Conservation (phyloP, 2,797 vertebrate genomes). For the Eulemur mongoz region DNA sequence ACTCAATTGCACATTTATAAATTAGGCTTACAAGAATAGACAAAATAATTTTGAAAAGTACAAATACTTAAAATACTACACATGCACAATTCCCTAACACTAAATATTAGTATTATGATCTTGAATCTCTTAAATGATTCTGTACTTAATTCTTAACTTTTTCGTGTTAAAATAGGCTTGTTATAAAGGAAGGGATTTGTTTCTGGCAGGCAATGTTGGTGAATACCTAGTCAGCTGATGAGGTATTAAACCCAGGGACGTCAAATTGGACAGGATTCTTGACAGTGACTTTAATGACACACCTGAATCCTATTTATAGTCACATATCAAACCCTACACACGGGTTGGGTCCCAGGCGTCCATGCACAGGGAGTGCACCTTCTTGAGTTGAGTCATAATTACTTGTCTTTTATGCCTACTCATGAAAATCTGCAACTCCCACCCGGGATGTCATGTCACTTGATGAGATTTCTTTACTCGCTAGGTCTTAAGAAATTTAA, state of each 20-base stretch:
- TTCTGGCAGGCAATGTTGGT: background rate
- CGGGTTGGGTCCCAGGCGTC: background rate
- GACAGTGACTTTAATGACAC: background rate
- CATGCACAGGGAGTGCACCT: background rate
- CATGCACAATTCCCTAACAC: background rate
- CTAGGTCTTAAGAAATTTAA: background rate
- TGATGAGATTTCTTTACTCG: background rate
- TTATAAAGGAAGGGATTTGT: background rate
- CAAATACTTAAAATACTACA: background rate
- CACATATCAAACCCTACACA: background rate
- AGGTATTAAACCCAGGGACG: background rate
- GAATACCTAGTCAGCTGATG: background rate
- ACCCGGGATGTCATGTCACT: background rate
- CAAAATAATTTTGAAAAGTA: slow-evolving; percentile 13
- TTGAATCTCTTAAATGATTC: background rate
- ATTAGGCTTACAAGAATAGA: background rate
- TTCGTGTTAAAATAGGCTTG: background rate
- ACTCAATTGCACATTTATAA: background rate
- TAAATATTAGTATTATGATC: background rate
- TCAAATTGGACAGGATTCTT: background rate
- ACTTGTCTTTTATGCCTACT: background rate
- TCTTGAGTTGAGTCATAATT: background rate
- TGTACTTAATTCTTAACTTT: background rate
- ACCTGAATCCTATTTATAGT: background rate
- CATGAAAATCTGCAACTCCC: background rate